A percentile compares a stretch with the other conserved stretches of the same genome.
Conservation (phyloP, 2,113 vertebrate species). For the Microtus oregoni region DNA sequence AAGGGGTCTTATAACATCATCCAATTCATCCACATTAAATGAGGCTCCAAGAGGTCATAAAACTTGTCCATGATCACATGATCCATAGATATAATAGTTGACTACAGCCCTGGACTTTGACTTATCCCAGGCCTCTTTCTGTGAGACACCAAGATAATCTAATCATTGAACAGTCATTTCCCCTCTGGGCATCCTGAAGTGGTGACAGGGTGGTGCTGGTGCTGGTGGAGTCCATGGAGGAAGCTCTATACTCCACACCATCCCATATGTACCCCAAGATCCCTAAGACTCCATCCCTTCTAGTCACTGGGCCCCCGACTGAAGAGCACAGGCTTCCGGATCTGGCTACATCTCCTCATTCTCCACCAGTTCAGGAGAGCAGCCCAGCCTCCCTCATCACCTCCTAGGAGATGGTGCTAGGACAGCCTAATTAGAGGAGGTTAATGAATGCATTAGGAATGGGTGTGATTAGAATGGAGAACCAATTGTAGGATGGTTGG, state of each 20-base stretch:
- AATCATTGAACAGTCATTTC: background rate
- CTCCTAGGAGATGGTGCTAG: background rate
- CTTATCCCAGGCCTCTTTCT: background rate
- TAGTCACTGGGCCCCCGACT: background rate
- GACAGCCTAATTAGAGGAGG: conserved; percentile 77
- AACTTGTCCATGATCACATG: background rate
- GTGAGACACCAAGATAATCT: background rate
- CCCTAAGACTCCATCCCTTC: background rate
- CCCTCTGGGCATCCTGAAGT: background rate
- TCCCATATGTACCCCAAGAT: background rate
- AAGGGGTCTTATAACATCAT: background rate
- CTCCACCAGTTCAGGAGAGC: background rate
- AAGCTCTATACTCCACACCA: background rate
- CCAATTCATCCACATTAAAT: background rate
- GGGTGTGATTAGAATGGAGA: conserved; percentile 78
- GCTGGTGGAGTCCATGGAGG: background rate
- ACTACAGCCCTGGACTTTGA: background rate
- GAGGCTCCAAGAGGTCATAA: background rate
- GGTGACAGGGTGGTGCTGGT: background rate
- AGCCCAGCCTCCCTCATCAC: background rate
- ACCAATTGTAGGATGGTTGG: conserved; percentile 67
- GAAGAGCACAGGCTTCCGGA: background rate
- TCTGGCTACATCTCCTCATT: too few species aligned
- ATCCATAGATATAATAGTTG: background rate
- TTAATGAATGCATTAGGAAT: conserved; percentile 80